phyloP scores from a whole-genome alignment of 92 coral and sea anemone species.

The Phenganax subtilis region DNA sequence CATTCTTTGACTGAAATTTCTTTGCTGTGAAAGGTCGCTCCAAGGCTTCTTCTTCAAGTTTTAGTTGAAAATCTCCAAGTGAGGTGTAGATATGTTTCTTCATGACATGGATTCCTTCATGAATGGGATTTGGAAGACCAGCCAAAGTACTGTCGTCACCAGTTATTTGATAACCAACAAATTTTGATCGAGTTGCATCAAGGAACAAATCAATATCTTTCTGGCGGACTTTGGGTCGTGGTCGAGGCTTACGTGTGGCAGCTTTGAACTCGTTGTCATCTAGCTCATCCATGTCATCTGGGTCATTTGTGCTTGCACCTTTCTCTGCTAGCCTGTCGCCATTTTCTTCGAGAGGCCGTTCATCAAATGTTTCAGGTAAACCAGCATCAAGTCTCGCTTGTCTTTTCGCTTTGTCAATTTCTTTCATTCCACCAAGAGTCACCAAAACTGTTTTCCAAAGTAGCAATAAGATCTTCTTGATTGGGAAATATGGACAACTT shows the following conservation, averaged over 20 bases:
- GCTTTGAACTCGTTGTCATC: conserved; percentile 52
- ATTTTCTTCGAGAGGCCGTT: conserved; percentile 4
- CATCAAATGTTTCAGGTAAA: conserved; percentile 71
- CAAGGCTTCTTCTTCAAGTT: conserved; percentile 81
- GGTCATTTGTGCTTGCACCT: conserved; percentile 58
- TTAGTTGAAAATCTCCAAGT: conserved; percentile 73
- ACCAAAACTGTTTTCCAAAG: conserved; percentile 93
- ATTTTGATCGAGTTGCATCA: conserved; percentile 83
- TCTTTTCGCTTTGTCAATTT: conserved; percentile 62
- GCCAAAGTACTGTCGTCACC: conserved; percentile 87
- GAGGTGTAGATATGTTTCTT: conserved; percentile 92
- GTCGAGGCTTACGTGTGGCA: conserved; percentile 52
- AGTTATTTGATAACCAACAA: conserved; percentile 85
- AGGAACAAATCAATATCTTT: conserved; percentile 82
- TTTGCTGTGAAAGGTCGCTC: conserved; percentile 79
- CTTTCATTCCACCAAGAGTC: conserved; percentile 78
- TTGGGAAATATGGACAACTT: conserved; percentile 88
- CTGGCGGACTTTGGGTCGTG: conserved; percentile 81
- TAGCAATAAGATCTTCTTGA: conserved; percentile 84
- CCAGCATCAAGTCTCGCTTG: conserved; percentile 66
- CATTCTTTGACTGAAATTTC: conserved; percentile 41
- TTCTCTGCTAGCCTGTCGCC: conserved; percentile 48
- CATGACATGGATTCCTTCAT: conserved; percentile 80
- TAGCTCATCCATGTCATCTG: conserved; percentile 52
- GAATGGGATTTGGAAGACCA: conserved; percentile 92